Evolutionary conservation across 2,888 invertebrate species (phyloP), one percentile per base, ranked within the genome.

Genomic region (Bombylius major): DNA sequence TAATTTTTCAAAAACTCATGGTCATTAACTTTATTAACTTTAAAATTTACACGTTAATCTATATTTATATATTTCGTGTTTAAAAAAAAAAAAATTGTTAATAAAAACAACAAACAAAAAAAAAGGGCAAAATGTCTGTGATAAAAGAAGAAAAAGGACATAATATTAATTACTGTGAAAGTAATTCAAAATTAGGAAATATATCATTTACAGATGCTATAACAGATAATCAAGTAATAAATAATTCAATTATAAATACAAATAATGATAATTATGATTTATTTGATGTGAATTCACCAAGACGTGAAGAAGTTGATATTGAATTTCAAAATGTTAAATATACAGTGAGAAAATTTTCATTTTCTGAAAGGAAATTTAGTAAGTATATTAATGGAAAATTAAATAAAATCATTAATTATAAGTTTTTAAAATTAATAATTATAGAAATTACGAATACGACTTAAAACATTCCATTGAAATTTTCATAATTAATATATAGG

Each of bases 241-340:
- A 69, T 51, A 65, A 67, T 50, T 47, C 51, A 47, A n/a, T 53
- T 36, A 32, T 50, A 23, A 23, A 13, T 2, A 23, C 23, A 23
- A 23, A 5, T 51, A 32, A 32, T 3, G 33, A 33, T 48, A 62
- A 60, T 33, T 62, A 62, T 39, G 66, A 68, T 45, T 59, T 56
- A 12, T 57, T 62, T 23, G 65, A 67, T 53, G 61, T 60, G 5
- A 65, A 64, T 55, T 68, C 69, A 53, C 64, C 69, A 32, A 65
- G 63, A 5, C 78, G 86, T 61, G 78, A 81, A 48, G 80, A 82
- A 12, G 78, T 89, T 56, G 79, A 86, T 62, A 71, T 89, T 55
- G 78, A 82, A 60, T 89, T 89, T 67, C 77, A 77, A 56, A 78
- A 87, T 65, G 77, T 89, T 42, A 78, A 79, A 2, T 89, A 83